Percentiles rank a stretch among this genome's conserved stretches.
These are phyloP conservation scores for Rhinogobio ventralis DNA, from an alignment of 2,797 vertebrate species.

Conservation along the genomic window DNA sequence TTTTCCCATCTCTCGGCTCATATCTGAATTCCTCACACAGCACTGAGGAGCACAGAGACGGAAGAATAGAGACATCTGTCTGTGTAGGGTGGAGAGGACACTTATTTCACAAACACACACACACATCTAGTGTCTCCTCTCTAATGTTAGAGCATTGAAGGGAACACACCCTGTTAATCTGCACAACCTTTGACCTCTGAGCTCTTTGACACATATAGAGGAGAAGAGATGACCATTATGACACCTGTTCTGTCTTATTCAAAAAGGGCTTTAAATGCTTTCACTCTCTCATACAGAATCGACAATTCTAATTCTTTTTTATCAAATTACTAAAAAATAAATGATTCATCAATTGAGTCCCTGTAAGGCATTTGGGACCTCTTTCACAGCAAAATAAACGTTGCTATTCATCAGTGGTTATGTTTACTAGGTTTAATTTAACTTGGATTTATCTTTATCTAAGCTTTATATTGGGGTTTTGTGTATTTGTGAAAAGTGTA, in stretches of 20 bases:
- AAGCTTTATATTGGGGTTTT: too few relatives aligned
- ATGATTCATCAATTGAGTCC: not conserved
- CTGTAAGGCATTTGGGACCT: not conserved
- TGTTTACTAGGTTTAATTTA: not conserved
- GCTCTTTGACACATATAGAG: not conserved
- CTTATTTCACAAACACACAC: not conserved
- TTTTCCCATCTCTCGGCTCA: not conserved
- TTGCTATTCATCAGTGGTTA: not conserved
- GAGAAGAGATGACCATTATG: not conserved
- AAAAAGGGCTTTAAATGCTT: not conserved
- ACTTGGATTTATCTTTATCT: too few relatives aligned
- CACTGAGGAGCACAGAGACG: slow-evolving; percentile 18
- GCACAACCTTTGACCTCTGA: not conserved
- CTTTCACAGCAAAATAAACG: not conserved
- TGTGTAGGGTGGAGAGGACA: not conserved
- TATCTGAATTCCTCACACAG: slow-evolving; percentile 42
- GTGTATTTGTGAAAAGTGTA: too few relatives aligned
- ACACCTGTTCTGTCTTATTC: not conserved
- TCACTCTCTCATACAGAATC: not conserved
- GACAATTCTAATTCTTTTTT: not conserved
- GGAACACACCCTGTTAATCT: not conserved
- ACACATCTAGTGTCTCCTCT: not conserved
- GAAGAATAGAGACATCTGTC: not conserved
- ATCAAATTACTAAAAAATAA: not conserved
- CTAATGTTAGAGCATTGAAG: not conserved